Conservation (phyloP, 2,113 vertebrate species). For the Protomyctophum bolini region DNA sequence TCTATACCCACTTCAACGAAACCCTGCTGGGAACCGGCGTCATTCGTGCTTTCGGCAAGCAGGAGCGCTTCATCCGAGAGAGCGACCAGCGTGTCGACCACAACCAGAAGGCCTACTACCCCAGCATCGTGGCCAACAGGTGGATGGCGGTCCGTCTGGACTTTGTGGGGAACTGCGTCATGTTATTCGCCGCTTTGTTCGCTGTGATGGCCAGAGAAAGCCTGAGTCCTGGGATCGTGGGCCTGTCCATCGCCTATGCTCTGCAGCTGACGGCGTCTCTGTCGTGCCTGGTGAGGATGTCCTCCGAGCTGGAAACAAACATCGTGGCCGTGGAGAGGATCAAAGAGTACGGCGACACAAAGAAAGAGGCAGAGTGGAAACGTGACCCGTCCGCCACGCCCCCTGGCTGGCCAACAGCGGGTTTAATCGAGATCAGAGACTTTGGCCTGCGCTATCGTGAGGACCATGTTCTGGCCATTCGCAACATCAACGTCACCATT, state of each 20-base stretch:
- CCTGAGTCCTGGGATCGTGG: constrained; percentile 90
- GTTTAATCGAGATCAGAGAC: constrained; percentile 83
- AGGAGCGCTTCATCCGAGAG: constrained; percentile 87
- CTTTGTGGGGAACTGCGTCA: constrained; percentile 92
- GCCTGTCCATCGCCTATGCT: constrained; percentile 92
- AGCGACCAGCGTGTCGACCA: constrained; percentile 90
- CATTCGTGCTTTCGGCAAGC: constrained; percentile 91
- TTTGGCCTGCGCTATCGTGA: constrained; percentile 88
- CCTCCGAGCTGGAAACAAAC: constrained; percentile 94
- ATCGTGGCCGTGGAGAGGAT: constrained; percentile 95
- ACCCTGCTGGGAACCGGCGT: constrained; percentile 91
- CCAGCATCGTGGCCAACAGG: constrained; percentile 94
- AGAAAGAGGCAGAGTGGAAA: constrained; percentile 93
- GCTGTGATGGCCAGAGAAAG: constrained; percentile 85
- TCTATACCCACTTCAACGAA: constrained; percentile 95
- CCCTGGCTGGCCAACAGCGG: constrained; percentile 83
- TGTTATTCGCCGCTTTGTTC: constrained; percentile 89
- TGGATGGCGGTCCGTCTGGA: constrained; percentile 94
- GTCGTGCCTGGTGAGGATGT: constrained; percentile 97
- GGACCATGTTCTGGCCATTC: constrained; percentile 89
- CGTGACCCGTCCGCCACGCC: constrained; percentile 69
- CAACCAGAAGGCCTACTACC: constrained; percentile 95
- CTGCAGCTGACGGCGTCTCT: constrained; percentile 92
- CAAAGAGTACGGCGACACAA: constrained; percentile 88
- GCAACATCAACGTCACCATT: constrained; percentile 84